A percentile compares a stretch with the other conserved stretches of the same genome.
These are phyloP conservation scores for Silurus meridionalis DNA, from an alignment of 2,113 vertebrate genomes.

Conservation along the genomic window DNA sequence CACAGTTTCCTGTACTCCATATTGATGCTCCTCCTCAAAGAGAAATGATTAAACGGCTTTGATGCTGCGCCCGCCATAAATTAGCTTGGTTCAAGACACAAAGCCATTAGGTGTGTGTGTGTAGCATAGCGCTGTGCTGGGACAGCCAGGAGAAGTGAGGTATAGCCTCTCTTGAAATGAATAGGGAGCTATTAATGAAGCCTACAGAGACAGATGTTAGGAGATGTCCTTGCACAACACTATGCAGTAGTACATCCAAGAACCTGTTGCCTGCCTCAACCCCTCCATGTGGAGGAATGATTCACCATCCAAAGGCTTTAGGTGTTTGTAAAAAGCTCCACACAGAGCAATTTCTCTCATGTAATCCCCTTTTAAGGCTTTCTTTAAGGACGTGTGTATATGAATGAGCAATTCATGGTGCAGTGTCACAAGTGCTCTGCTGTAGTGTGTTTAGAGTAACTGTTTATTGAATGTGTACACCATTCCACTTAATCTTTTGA, in stretches of 20 bases:
- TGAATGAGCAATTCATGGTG: neutral
- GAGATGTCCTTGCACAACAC: neutral
- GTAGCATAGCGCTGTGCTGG: neutral
- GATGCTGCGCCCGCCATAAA: conserved; percentile 45
- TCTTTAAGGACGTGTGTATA: neutral
- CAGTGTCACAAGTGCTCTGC: neutral
- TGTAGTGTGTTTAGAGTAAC: neutral
- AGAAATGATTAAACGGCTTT: conserved; percentile 38
- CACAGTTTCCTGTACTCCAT: conserved; percentile 36
- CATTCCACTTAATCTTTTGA: neutral
- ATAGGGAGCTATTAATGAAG: conserved; percentile 30
- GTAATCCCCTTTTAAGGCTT: neutral
- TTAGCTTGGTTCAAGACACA: conserved; percentile 41
- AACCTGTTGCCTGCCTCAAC: neutral
- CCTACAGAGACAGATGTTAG: conserved; percentile 34
- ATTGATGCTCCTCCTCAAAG: conserved; percentile 32
- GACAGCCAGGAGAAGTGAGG: neutral
- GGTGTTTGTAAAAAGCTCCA: conserved; percentile 18
- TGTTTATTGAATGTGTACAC: neutral
- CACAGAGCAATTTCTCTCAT: neutral
- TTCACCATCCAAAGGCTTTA: neutral
- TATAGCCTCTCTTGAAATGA: neutral
- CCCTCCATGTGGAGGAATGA: neutral
- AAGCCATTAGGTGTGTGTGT: conserved; percentile 9
- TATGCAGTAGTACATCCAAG: neutral